A percentile compares a stretch with the other conserved stretches of the same genome.
Conservation (phyloP, 2,888 invertebrate genomes). For the Lagria hirta region DNA sequence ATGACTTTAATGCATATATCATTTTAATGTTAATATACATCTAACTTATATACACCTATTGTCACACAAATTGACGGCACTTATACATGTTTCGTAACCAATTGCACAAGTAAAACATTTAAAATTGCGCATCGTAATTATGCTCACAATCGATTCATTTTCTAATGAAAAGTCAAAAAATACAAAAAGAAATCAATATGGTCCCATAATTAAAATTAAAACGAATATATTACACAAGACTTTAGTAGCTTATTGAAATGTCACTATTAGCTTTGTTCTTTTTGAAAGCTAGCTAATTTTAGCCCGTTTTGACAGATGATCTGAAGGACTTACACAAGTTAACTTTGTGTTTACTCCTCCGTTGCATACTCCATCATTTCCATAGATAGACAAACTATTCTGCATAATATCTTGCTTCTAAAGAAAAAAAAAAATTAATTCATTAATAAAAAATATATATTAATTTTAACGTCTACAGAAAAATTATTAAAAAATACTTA, state of each 20-base stretch:
- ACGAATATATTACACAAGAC: slow-evolving; percentile 18
- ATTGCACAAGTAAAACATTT: slow-evolving; percentile 44
- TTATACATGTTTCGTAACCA: slow-evolving; percentile 42
- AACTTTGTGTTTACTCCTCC: slow-evolving; percentile 44
- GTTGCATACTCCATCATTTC: slow-evolving; percentile 38
- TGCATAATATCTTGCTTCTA: slow-evolving; percentile 53
- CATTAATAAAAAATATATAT: too few relatives aligned
- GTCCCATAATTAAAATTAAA: slow-evolving; percentile 28
- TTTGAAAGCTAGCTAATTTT: slow-evolving; percentile 54
- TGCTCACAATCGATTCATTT: slow-evolving; percentile 5
- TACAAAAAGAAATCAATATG: slow-evolving; percentile 24
- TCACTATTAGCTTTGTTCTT: slow-evolving; percentile 40
- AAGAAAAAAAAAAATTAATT: slow-evolving; percentile 27
- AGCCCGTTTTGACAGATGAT: slow-evolving; percentile 50
- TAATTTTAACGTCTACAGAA: too few relatives aligned
- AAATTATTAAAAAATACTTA: too few relatives aligned
- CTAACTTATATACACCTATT: slow-evolving; percentile 45
- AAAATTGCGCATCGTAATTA: slow-evolving; percentile 30
- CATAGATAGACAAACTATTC: slow-evolving; percentile 49
- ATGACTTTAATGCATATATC: slow-evolving; percentile 17
- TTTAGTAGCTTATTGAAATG: slow-evolving; percentile 37
- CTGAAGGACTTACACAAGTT: slow-evolving; percentile 50
- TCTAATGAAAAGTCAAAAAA: slow-evolving; percentile 22
- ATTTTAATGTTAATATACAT: slow-evolving; percentile 37
- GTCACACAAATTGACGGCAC: slow-evolving; percentile 51